A percentile compares a stretch with the other conserved stretches of the same genome.
These are phyloP conservation scores for Aurelia sp. DNA, from an alignment of 30 jellyfish, hydroid and myxozoan genomes.

Conservation along the genomic window DNA sequence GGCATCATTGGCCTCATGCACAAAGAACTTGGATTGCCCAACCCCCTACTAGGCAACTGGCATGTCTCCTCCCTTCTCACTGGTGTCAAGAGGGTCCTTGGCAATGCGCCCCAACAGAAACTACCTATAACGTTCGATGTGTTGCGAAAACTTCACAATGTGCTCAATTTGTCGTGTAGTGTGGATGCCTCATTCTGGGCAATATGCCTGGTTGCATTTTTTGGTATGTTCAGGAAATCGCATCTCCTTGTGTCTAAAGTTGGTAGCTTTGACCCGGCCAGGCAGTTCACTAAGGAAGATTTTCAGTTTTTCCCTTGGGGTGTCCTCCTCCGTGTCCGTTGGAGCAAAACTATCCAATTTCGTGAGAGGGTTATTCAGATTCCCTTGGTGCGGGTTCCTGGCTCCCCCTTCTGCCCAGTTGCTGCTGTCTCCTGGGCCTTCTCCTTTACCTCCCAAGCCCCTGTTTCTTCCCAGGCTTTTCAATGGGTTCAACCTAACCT, in stretches of 20 bases:
- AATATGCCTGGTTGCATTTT: slow-evolving; percentile 34
- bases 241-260: slow-evolving; percentile 6
- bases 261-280: not conserved
- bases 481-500: too few relatives aligned
- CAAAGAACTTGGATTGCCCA: not conserved
- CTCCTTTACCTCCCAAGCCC: too few relatives aligned
- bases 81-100: too few relatives aligned
- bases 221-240: slow-evolving; percentile 20
- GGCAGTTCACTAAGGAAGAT: not conserved
- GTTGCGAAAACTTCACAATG: not conserved
- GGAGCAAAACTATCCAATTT: slow-evolving; percentile 23
- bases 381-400: slow-evolving; percentile 7
- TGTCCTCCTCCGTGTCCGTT: not conserved
- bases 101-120: too few relatives aligned
- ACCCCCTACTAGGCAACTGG: too few relatives aligned
- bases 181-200: slow-evolving; percentile 44
- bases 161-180: slow-evolving; percentile 13
- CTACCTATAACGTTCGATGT: not conserved
- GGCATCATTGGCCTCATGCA: slow-evolving; percentile 8
- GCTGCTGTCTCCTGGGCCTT: slow-evolving; percentile 5
- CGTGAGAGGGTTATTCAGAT: slow-evolving; percentile 13
- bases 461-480: too few relatives aligned
- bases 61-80: too few relatives aligned
- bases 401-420: slow-evolving; percentile 32
- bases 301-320: slow-evolving; percentile 31